phyloP scores from a whole-genome alignment of 2,113 vertebrate genomes.

The Pyxicephalus adspersus region DNA sequence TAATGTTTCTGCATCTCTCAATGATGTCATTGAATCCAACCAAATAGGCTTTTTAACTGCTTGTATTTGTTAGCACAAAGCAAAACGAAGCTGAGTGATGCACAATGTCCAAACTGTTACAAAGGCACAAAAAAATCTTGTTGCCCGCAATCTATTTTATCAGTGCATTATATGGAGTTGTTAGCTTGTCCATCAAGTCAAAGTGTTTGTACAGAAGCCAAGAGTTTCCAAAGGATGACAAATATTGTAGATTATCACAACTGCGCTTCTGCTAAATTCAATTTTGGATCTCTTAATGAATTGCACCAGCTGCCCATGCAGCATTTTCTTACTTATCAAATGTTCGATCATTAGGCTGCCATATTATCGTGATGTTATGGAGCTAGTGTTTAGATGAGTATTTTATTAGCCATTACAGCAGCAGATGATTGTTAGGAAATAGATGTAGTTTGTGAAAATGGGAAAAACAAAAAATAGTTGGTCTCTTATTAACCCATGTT shows the following conservation, averaged over 20 bases:
- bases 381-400: background rate
- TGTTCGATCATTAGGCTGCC: constrained; percentile 38
- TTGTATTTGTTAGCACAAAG: constrained; percentile 29
- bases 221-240: constrained; percentile 32
- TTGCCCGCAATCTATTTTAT: constrained; percentile 32
- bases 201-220: constrained; percentile 43
- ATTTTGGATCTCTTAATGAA: constrained; percentile 45
- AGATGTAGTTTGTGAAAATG: background rate
- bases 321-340: constrained; percentile 37
- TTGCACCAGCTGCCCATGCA: constrained; percentile 29
- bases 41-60: constrained; percentile 46
- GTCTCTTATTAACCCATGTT: background rate
- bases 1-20: constrained; percentile 28
- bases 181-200: constrained; percentile 49
- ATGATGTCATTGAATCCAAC: constrained; percentile 29
- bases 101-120: constrained; percentile 30
- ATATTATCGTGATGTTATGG: constrained; percentile 44
- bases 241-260: constrained; percentile 40
- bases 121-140: constrained; percentile 17
- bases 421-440: background rate
- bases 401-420: constrained; percentile 20
- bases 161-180: constrained; percentile 41
- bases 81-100: constrained; percentile 16
- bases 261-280: constrained; percentile 50
- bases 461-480: background rate